Base-by-base conservation (phyloP, 2,797 vertebrate genomes). In the Diglossa cyanea region DNA sequence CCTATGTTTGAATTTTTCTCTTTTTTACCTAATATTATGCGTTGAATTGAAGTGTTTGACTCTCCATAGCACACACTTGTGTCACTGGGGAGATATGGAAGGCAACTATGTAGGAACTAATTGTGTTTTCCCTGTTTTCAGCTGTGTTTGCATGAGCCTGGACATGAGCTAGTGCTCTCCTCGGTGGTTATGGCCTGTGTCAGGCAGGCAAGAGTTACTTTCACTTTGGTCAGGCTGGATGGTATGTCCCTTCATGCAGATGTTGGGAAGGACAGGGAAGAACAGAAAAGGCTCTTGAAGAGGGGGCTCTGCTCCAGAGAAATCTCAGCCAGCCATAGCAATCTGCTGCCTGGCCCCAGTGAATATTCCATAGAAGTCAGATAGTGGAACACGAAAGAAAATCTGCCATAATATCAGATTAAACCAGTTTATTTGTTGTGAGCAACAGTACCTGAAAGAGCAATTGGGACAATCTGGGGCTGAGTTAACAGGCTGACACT, bases 161-260 rank as follows among this genome's bases (percentile, higher is more conserved):
- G 39, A 28, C 6, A 8, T 4, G 10, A 54, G 17, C 7, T 47
- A 15, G 4, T 25, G 44, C 3, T 63, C 45, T n/a, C 33, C 8
- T 48, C 19, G 7, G 62, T 33, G 62, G 6, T 0, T 65, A 47
- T 16, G 24, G 24, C 20, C 70, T 63, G 17, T 47, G 19, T 9
- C 1, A 2, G 33, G 7, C 0, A 0, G 31, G 25, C 15, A 1
- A 40, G 4, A 30, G 16, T 13, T 28, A 5, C 23, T 7, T 48
- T 60, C n/a, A 14, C 11, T 79, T 74, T 61, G 39, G 7, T 39
- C 19, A 14, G 37, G 7, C 25, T 74, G 48, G 48, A 5, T 44
- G 55, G 10, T 2, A 3, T 30, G 7, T 48, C 19, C 42, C 24
- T 14, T 78, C 24, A 31, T 2, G 17, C 53, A 72, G 44, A 24